These are phyloP conservation scores for Hemibagrus wyckioides DNA, from an alignment of 2,113 vertebrate genomes.

Conservation along the genomic window DNA sequence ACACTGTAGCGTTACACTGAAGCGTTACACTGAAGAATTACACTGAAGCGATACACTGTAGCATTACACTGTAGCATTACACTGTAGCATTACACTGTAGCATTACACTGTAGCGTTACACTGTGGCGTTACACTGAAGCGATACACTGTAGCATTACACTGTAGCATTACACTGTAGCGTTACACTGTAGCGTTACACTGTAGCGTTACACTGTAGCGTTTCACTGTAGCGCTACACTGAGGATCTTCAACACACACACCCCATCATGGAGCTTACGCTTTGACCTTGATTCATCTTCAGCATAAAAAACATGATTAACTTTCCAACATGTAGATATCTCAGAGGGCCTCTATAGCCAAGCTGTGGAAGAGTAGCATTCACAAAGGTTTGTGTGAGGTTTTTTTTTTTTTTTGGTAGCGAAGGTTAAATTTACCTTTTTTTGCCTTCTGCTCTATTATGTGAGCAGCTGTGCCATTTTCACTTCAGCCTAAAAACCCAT, in stretches of 20 bases:
- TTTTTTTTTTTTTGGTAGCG: slow-evolving; percentile 27
- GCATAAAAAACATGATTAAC: slow-evolving; percentile 49
- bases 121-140: too few species aligned
- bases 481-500: slow-evolving; percentile 50
- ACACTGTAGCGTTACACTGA: too few species aligned
- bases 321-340: slow-evolving; percentile 45
- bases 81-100: too few species aligned
- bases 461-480: slow-evolving; percentile 56
- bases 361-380: slow-evolving; percentile 39
- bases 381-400: not conserved
- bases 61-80: too few species aligned
- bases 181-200: too few species aligned
- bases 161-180: too few species aligned
- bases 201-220: not conserved
- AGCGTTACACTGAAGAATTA: too few species aligned
- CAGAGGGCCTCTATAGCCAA: slow-evolving; percentile 45
- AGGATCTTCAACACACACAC: too few species aligned
- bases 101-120: too few species aligned
- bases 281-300: slow-evolving; percentile 47
- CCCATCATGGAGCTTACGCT: not conserved
- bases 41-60: too few species aligned
- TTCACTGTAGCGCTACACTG: not conserved
- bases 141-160: too few species aligned
- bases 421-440: slow-evolving; percentile 52
- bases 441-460: slow-evolving; percentile 44